Evolutionary conservation across 2,797 vertebrate genomes (phyloP).

Genomic region (Morelia viridis): DNA sequence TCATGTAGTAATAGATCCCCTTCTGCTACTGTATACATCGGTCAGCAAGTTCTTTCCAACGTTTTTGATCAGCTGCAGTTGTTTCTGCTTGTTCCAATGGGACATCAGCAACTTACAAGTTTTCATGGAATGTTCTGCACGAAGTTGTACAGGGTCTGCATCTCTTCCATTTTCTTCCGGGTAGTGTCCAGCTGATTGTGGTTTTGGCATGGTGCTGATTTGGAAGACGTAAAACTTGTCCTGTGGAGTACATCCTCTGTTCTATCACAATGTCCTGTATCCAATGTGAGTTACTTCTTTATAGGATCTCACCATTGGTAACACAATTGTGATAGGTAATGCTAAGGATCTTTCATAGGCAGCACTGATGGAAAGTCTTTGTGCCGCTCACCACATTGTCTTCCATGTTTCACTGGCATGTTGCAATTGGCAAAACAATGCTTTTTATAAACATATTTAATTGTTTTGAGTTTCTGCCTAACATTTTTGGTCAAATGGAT

Average conservation of each 20-base stretch:
- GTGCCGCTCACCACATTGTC: not conserved
- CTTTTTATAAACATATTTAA: not conserved
- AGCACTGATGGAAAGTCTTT: not conserved
- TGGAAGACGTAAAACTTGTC: not conserved
- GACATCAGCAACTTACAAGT: not conserved
- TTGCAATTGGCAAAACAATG: not conserved
- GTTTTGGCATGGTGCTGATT: not conserved
- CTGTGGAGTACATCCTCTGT: not conserved
- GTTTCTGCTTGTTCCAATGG: not conserved
- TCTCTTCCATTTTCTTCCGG: not conserved
- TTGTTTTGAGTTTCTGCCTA: not conserved
- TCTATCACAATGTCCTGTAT: not conserved
- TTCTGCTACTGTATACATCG: not conserved
- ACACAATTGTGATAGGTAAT: not conserved
- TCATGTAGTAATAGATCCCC: not conserved
- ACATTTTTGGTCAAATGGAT: not conserved
- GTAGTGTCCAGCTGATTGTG: not conserved
- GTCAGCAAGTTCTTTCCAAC: not conserved
- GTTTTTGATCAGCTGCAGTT: not conserved
- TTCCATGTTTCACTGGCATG: not conserved
- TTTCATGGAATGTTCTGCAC: not conserved
- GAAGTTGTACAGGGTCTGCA: not conserved
- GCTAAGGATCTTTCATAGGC: not conserved
- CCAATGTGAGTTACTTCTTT: not conserved
- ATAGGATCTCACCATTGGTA: not conserved